phyloP scores from a whole-genome alignment of 2,113 vertebrate genomes.

The Sylvilagus bachmani region DNA sequence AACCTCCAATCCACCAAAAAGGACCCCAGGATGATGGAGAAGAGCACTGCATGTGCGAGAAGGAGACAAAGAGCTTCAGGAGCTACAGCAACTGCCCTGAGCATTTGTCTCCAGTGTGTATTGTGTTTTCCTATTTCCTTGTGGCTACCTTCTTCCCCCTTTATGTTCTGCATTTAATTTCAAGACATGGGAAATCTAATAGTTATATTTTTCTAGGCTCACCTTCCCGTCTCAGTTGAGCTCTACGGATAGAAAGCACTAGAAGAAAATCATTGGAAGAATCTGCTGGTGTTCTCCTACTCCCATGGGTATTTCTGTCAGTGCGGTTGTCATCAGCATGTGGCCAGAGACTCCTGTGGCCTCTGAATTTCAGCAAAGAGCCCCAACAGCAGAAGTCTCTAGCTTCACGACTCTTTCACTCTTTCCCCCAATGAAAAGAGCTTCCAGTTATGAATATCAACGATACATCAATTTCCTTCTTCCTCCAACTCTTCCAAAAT shows the following conservation, averaged over 20 bases:
- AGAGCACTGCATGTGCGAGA: neutral
- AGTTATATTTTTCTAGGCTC: neutral
- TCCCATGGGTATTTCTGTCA: too few species aligned
- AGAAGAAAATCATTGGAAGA: neutral
- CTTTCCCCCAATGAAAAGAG: neutral
- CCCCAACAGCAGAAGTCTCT: neutral
- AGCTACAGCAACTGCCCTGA: fast-evolving
- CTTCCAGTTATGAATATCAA: neutral
- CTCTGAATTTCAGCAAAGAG: neutral
- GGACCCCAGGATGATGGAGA: neutral
- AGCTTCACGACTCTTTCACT: neutral
- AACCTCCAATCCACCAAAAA: neutral
- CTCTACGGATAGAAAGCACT: neutral
- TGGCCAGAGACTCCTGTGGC: neutral
- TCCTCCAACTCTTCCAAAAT: neutral
- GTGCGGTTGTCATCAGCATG: neutral
- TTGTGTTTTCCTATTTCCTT: neutral
- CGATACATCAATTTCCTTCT: neutral
- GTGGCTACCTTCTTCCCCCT: neutral
- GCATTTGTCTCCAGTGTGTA: too few species aligned
- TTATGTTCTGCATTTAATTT: neutral
- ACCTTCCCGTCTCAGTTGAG: neutral
- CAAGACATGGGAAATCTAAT: neutral
- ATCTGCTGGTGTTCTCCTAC: neutral
- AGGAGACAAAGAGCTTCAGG: neutral